Evolutionary conservation across 2,113 vertebrate genomes (phyloP), one percentile per base, ranked within the genome.

Genomic region (Rhinoptilus africanus): DNA sequence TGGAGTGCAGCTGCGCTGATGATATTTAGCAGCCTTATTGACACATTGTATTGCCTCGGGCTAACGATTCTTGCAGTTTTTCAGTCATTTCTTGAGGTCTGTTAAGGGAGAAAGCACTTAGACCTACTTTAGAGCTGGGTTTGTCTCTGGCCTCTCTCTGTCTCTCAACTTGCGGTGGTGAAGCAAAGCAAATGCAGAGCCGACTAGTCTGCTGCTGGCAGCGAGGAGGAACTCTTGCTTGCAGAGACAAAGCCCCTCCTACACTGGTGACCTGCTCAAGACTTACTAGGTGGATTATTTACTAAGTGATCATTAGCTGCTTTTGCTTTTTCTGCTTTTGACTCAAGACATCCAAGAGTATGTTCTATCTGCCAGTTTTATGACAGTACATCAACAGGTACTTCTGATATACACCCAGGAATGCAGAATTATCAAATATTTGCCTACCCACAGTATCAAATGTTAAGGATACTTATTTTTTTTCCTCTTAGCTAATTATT

Each of bases 11-110:
- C 93, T 97, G 93, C 7, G 8, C 85, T 94, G 92, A 81, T 89
- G 71, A 21, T 97, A 78, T 95, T 97, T 94, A 86, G 82, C 93
- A 95, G 95, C 86, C 86, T 96, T 95, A 96, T 94, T 96, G 94
- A 97, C 95, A 93, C 78, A 68, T 93, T 54, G 45, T 59, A 34
- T 93, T 94, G 96, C 96, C 96, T 95, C 67, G 45, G 95, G 94
- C 95, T 95, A 75, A 22, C 81, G 71, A 60, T 92, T 97, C 87
- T 94, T 92, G 73, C 74, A 89, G 87, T 87, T 97, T 96, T 94
- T 75, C 76, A 78, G 92, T 92, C 56, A 76, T 93, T 96, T 89
- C 91, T 92, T 62, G 71, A 80, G 95, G 76, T 95, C 84, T 88
- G 21, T 93, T 95, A 77, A 68, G 54, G 53, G 39, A 74, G 67